Evolutionary conservation across 2,797 vertebrate genomes (phyloP).

Genomic region (Characodon lateralis): DNA sequence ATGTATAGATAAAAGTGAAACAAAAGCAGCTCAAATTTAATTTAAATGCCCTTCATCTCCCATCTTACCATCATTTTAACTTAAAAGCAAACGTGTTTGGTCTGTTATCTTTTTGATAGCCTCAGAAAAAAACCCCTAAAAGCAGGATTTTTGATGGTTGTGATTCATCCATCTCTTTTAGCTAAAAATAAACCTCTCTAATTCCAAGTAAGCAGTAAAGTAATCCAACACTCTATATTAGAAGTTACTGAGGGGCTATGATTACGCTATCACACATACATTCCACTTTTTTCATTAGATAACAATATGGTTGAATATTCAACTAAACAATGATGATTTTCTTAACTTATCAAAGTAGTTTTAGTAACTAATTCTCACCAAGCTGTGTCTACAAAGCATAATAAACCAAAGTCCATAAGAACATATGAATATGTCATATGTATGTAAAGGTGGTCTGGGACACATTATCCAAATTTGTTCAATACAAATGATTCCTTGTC

Average conservation of each 20-base stretch:
- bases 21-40: conserved; percentile 56
- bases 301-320: not conserved
- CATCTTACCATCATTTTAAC: conserved; percentile 50
- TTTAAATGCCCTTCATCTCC: conserved; percentile 57
- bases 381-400: not conserved
- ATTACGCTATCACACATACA: not conserved
- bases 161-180: conserved; percentile 47
- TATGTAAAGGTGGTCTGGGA: not conserved
- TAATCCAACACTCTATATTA: not conserved
- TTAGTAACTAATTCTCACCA: not conserved
- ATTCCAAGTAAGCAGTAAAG: not conserved
- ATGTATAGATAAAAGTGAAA: conserved; percentile 53
- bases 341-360: not conserved
- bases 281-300: not conserved
- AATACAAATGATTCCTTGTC: not conserved
- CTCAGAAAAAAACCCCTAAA: conserved; percentile 36
- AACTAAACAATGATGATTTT: not conserved
- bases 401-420: not conserved
- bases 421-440: not conserved
- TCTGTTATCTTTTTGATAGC: conserved; percentile 37
- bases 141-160: conserved; percentile 25
- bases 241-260: not conserved
- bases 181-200: conserved; percentile 50
- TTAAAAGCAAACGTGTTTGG: conserved; percentile 45
- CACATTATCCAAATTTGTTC: not conserved